Base-by-base conservation (phyloP, 30 jellyfish, hydroid and myxozoan species). In the Aurelia aurita region DNA sequence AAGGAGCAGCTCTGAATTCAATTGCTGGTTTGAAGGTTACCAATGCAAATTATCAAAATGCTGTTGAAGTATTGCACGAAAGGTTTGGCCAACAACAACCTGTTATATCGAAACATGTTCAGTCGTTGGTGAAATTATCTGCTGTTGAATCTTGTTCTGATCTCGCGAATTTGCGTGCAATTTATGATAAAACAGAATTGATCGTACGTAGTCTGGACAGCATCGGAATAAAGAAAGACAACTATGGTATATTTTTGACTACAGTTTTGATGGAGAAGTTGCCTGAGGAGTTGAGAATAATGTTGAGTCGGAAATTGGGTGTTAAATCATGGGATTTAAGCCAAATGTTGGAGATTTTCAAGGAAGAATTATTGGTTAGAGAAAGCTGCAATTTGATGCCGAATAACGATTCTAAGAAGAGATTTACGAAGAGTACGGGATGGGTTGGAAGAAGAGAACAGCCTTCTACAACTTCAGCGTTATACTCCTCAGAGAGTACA, bases 31-130 rank as follows among this genome's bases (percentile, higher is more conserved):
- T 1, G 2, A 32, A 32, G 5, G 44, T 32, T 5, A 32, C 44
- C 4, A 32, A 32, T 32, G 44, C 44, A 2, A 78, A 29, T 25
- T 78, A 78, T 22, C 18, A 39, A 35, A 67, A 29, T n/a, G 85
- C 85, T 23, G 45, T 60, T 6, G 26, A 78, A 1, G 53, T 78
- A n/a, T 54, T 76, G 60, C 5, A 51, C 15, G 69, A 34, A 31
- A 34, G 85, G 19, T 78, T 26, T 78, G 89, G 82, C 3, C 71
- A 75, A 58, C 21, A 51, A 31, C 59, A 75, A 4, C 6, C 29
- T 3, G 34, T 58, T 5, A 27, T 77, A 29, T 18, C 43, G 0
- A 57, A 49, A 21, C 88, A 77, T 25, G 47, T 77, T 23, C 80
- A 28, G 25, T 20, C 27, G 1, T 22, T 77, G 27, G 25, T 22